Evolutionary conservation across 2,888 invertebrate species (phyloP), one percentile per base, ranked within the genome.

Genomic region (Chaitophorus viminalis): DNA sequence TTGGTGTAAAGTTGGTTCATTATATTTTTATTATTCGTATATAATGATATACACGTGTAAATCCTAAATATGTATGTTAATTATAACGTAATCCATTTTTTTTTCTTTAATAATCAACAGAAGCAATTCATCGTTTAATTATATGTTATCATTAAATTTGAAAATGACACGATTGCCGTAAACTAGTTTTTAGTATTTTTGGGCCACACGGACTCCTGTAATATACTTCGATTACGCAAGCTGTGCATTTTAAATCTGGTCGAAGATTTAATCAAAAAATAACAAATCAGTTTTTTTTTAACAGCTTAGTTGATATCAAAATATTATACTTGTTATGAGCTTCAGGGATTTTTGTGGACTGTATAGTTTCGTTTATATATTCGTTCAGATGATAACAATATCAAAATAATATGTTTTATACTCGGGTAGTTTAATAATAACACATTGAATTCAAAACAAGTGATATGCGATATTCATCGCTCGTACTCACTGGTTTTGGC

Each of bases 251-350:
- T 46, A 46, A 46, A 46, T 46, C 14, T 46, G 46, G 46, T 14
- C 46, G 77, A 77, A 77, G 77, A 54, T 77, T 77, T 52, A 60
- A 60, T 5, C 25, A 31, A 77, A 77, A 21, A 21, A 39, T 29
- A 46, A 29, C 76, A 46, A 46, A 76, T 46, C 39, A 76, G 29
- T 76, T 46, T 29, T 76, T 76, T 39, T 76, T 76, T 29, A 76
- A 46, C 18, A 2, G 14, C 14, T 46, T 46, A 46, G 2, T 36
- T 36, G 2, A 46, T 46, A 14, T 11, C 14, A 14, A 14, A 14
- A 46, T 46, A 76, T 46, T 29, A 46, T 21, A 60, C 25, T 60
- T 60, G 60, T 60, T 60, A 54, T 54, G 60, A 5, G 25, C 6
- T 60, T 25, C 60, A 14, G 14, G 11, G 2, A 46, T 46, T 1